Evolutionary conservation across 2,113 vertebrate genomes (phyloP).

Genomic region (Alethe diademata): DNA sequence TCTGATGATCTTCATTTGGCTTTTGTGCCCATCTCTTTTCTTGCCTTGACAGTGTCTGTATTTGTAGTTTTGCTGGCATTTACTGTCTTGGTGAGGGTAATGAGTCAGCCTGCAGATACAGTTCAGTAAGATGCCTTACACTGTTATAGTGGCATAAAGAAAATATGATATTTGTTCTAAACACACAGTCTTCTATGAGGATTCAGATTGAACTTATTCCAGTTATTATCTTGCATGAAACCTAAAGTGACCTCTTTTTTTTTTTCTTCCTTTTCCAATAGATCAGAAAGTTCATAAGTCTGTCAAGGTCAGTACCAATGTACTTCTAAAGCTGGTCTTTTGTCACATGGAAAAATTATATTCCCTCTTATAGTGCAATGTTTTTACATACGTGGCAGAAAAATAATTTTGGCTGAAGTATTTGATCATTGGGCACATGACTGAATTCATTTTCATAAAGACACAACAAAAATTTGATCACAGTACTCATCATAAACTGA

Average conservation of each 20-base stretch:
- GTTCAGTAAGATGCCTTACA: background rate
- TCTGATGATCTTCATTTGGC: background rate
- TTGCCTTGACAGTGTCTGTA: background rate
- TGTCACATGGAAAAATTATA: background rate
- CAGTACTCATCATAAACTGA: background rate
- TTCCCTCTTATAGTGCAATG: background rate
- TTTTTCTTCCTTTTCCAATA: background rate
- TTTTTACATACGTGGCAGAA: background rate
- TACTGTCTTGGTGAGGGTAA: background rate
- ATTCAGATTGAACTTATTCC: background rate
- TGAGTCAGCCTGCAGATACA: background rate
- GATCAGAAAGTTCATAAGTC: background rate
- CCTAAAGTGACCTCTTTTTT: background rate
- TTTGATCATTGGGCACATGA: background rate
- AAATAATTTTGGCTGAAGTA: background rate
- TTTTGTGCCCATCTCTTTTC: background rate
- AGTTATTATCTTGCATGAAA: background rate
- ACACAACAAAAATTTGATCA: background rate
- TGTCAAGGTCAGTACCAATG: background rate
- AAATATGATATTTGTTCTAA: background rate
- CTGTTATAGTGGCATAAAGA: background rate
- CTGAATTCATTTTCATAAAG: background rate
- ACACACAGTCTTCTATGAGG: background rate
- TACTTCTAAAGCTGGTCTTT: background rate
- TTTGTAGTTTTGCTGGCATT: background rate